Conservation (phyloP, 1,140 invertebrate genomes). For the Diplogasteroides magnus region DNA sequence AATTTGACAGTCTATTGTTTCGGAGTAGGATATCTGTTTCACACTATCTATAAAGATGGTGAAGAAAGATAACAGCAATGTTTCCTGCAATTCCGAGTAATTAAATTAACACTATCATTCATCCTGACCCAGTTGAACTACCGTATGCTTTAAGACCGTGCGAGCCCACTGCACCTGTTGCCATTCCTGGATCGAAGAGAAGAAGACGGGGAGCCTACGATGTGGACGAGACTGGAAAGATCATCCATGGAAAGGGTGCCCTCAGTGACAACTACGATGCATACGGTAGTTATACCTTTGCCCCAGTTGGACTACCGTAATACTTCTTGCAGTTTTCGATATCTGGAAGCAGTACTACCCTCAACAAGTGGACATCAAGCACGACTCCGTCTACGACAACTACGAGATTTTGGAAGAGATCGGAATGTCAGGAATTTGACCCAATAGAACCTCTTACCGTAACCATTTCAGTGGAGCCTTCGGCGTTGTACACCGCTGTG, state of each 20-base stretch:
- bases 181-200: constrained; percentile 59
- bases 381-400: constrained; percentile 86
- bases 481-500: constrained; percentile 92
- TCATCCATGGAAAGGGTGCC: constrained; percentile 79
- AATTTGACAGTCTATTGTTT: not conserved
- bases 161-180: constrained; percentile 72
- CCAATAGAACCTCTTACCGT: constrained; percentile 5
- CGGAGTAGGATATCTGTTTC: too few relatives aligned
- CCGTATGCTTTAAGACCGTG: constrained; percentile 65
- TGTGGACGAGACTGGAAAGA: constrained; percentile 85
- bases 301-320: not conserved
- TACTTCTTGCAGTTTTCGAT: constrained; percentile 69
- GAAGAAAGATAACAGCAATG: too few relatives aligned
- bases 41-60: too few relatives aligned
- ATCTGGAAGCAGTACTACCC: constrained; percentile 93
- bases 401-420: constrained; percentile 99
- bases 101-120: too few relatives aligned
- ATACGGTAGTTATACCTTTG: constrained; percentile 64
- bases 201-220: constrained; percentile 40
- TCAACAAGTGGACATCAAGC: constrained; percentile 90
- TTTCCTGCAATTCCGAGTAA: too few relatives aligned
- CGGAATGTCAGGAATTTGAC: constrained; percentile 68
- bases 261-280: constrained; percentile 90
- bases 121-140: not conserved
- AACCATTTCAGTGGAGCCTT: constrained; percentile 72